Percentiles rank a stretch among this genome's conserved stretches.
Evolutionary conservation across 2,888 invertebrate genomes (phyloP).

Genomic region (Rugalucina vietnamica): DNA sequence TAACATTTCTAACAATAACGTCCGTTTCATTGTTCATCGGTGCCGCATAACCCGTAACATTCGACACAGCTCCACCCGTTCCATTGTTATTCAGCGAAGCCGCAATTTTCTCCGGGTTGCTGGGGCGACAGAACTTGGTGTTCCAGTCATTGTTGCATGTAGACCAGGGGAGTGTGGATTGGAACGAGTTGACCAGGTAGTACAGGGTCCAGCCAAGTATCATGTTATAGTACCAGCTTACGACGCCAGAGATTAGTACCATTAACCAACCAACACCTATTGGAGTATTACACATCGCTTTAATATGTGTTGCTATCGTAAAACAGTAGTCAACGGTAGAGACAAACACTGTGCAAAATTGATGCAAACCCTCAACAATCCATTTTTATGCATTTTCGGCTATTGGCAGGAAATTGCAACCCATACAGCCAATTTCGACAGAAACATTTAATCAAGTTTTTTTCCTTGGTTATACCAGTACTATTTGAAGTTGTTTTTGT

Average conservation of each 20-base stretch:
- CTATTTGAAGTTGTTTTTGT: too few relatives aligned
- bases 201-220: conserved; percentile 98
- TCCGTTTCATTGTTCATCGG: background rate
- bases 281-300: too few relatives aligned
- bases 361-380: too few relatives aligned
- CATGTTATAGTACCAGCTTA: conserved; percentile 97
- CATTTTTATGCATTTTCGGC: too few relatives aligned
- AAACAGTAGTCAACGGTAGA: too few relatives aligned
- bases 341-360: too few relatives aligned
- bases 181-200: conserved; percentile 95
- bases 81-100: background rate
- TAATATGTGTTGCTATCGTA: too few relatives aligned
- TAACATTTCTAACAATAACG: conserved; percentile 36
- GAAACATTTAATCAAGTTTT: too few relatives aligned
- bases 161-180: conserved; percentile 93
- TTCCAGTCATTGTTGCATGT: conserved; percentile 87
- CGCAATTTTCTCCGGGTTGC: conserved; percentile 32
- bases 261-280: conserved; percentile 85
- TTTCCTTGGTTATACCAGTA: too few relatives aligned
- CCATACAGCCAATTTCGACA: too few relatives aligned
- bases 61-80: background rate
- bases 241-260: conserved; percentile 92
- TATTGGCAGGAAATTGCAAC: too few relatives aligned
- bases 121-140: conserved; percentile 82
- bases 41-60: background rate